Conservation (phyloP, 1,140 invertebrate species). For the Druon quercuslanigerum region DNA sequence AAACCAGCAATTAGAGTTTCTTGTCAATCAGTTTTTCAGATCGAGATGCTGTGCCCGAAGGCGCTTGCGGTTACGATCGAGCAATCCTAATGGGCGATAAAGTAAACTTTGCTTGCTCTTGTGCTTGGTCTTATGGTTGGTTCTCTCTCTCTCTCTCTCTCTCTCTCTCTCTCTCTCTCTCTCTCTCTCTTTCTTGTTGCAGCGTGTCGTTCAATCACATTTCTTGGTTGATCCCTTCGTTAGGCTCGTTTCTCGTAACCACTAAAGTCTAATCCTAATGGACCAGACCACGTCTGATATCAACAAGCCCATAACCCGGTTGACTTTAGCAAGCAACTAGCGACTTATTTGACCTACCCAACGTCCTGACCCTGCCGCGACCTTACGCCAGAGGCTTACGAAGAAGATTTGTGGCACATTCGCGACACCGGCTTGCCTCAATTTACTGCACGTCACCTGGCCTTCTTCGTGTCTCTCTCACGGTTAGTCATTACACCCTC, state of each 20-base stretch:
- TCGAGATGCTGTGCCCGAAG: too few species aligned
- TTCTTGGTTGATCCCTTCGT: background rate
- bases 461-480: conserved; percentile 34
- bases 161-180: background rate
- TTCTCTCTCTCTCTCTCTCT: background rate
- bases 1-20: too few species aligned
- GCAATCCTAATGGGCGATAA: too few species aligned
- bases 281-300: background rate
- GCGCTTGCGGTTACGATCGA: too few species aligned
- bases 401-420: conserved; percentile 59
- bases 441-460: conserved; percentile 59
- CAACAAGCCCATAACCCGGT: conserved; percentile 3
- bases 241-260: background rate
- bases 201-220: background rate
- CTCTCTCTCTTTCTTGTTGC: background rate
- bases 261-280: background rate
- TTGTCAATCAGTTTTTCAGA: too few species aligned
- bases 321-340: conserved; percentile 24
- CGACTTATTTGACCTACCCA: conserved; percentile 13
- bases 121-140: background rate
- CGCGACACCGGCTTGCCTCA: conserved; percentile 54
- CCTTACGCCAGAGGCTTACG: conserved; percentile 13
- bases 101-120: too few species aligned
- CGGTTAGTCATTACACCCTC: conserved; percentile 14
- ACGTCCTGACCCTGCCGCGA: conserved; percentile 13